phyloP scores from a whole-genome alignment of 2,113 vertebrate genomes.

The Cynocephalus volans region DNA sequence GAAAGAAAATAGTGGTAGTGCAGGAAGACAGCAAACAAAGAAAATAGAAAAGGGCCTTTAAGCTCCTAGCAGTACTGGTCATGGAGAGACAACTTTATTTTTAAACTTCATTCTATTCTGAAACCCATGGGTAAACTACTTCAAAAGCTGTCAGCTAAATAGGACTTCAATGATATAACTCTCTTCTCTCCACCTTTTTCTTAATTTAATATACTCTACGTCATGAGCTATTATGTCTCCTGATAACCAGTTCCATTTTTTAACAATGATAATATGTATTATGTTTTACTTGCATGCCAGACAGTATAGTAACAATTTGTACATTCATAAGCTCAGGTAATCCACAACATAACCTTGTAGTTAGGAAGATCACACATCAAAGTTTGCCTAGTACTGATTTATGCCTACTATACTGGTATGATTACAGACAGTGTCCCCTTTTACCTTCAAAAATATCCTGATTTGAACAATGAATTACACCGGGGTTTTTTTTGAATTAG shows the following conservation, averaged over 20 bases:
- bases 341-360: neutral
- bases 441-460: neutral
- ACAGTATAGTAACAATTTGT: neutral
- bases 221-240: neutral
- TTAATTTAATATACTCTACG: neutral
- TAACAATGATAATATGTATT: neutral
- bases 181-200: neutral
- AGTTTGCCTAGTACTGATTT: neutral
- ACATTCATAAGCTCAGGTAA: neutral
- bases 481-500: neutral
- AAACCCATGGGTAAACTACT: neutral
- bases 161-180: neutral
- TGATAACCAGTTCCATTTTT: neutral
- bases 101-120: slow-evolving; percentile 18
- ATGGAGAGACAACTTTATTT: slow-evolving; percentile 60
- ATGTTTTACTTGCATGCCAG: neutral
- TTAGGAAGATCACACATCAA: neutral
- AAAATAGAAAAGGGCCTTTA: slow-evolving; percentile 66
- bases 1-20: slow-evolving; percentile 75
- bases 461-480: neutral
- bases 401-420: neutral
- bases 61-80: neutral
- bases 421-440: neutral
- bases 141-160: neutral
- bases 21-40: slow-evolving; percentile 71